Percentiles rank a stretch among this genome's conserved stretches.
Conservation (phyloP, 2,797 vertebrate genomes). For the Spatula versicolor region DNA sequence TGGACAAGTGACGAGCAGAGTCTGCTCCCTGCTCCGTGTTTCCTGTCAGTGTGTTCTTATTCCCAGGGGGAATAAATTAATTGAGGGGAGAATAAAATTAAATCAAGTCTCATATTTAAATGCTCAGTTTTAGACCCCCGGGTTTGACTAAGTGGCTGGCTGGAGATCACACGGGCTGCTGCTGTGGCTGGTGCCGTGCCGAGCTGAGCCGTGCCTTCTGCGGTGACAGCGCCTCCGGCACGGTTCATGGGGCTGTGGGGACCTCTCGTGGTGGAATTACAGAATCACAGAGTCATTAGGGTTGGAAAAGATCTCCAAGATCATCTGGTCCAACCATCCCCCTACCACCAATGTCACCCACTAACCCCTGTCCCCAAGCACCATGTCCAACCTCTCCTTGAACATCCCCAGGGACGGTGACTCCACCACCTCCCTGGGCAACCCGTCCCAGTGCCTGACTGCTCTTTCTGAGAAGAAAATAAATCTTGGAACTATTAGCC, state of each 20-base stretch:
- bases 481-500: accelerated
- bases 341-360: too few species aligned
- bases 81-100: background rate
- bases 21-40: background rate
- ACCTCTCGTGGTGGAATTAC: background rate
- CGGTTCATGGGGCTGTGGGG: background rate
- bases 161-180: accelerated
- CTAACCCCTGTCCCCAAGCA: too few species aligned
- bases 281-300: too few species aligned
- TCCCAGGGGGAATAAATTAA: background rate
- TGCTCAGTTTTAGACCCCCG: background rate
- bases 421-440: too few species aligned
- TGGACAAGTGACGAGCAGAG: accelerated
- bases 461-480: too few species aligned
- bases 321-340: too few species aligned
- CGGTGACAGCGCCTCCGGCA: background rate
- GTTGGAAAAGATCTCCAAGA: too few species aligned
- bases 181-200: accelerated
- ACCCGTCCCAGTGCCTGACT: too few species aligned
- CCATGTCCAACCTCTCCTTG: too few species aligned
- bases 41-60: background rate
- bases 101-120: background rate
- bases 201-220: too few species aligned
- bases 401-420: too few species aligned
- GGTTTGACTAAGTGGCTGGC: accelerated